Evolutionary conservation across 1,140 invertebrate species (phyloP), one percentile per base, ranked within the genome.

Genomic region (Scaptomyza graminum): DNA sequence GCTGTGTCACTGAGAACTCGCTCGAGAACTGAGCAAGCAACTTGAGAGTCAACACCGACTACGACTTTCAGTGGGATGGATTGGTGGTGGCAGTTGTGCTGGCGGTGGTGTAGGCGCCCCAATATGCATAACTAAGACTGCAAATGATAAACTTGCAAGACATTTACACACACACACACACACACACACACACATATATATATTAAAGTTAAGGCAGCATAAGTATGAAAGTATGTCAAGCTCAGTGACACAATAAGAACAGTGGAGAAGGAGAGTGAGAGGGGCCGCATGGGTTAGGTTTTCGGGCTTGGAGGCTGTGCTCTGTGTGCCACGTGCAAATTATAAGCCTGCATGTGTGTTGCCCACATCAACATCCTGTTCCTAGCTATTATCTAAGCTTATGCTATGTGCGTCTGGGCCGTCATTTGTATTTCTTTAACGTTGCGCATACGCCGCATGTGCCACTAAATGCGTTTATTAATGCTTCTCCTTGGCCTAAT

Each of bases 401-500:
- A 81, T 60, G 66, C 65, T 44, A 18, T 15, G 34, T n/a, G 25
- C 16, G 41, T 25, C 22, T 25, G 25, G 18, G 31, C 31, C 31
- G 31, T 9, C 31, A 34, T 34, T 34, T 13, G 43, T 55, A 61
- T 72, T 83, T 72, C 59, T 84, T 75, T 57, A 59, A 50, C 79
- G 78, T 79, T 83, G 79, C 79, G 79, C 79, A 83, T 83, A 83
- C 71, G 71, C 66, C 79, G 65, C 79, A 74, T 82, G 71, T 70
- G 81, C 81, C 81, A 78, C 79, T 79, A 87, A 87, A 87, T 87
- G 83, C 82, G 83, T 87, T 87, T 87, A 87, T 87, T 87, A 87
- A 87, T 87, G 82, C 82, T 88, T 82, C 82, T 87, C 82, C 82
- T 87, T 87, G 82, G 82, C 82, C 82, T 87, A 87, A 87, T 87